A percentile compares a stretch with the other conserved stretches of the same genome.
Conservation (phyloP, 2,888 invertebrate genomes). For the Ptycholaimellus sp. region DNA sequence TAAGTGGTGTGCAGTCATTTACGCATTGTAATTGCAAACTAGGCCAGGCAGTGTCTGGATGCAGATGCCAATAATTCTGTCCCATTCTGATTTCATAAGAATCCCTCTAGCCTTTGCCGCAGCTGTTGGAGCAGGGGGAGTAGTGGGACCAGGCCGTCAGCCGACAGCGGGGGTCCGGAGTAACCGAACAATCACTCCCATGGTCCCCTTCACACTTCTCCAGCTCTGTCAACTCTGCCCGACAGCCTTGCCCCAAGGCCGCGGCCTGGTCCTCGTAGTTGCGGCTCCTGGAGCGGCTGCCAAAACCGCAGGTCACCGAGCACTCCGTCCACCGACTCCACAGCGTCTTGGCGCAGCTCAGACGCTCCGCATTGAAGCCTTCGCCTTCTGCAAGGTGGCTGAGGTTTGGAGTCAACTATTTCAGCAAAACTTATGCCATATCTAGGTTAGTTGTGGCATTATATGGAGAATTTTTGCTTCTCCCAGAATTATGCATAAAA, state of each 20-base stretch:
- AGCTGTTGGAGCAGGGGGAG: slow-evolving; percentile 31
- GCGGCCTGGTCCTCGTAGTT: slow-evolving; percentile 45
- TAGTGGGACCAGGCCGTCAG: slow-evolving; percentile 27
- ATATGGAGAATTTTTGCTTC: no score
- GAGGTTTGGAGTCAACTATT: no score
- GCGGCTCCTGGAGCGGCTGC: slow-evolving; percentile 51
- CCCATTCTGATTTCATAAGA: no score
- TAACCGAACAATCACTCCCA: slow-evolving; percentile 20
- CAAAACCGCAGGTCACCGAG: slow-evolving; percentile 62
- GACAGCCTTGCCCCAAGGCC: slow-evolving; percentile 43
- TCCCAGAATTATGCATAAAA: no score
- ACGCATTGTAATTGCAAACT: no score
- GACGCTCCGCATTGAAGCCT: slow-evolving; percentile 23
- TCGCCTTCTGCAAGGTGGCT: slow-evolving; percentile 20
- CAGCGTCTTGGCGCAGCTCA: slow-evolving; percentile 46
- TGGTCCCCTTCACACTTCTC: slow-evolving; percentile 52
- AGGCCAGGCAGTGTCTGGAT: no score
- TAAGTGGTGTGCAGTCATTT: no score
- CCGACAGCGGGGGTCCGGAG: slow-evolving; percentile 21
- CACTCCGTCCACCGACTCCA: slow-evolving; percentile 56
- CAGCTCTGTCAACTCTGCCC: slow-evolving; percentile 43
- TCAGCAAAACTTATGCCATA: no score
- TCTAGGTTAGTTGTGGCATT: no score
- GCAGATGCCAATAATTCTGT: no score
- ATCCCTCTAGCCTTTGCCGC: slow-evolving; percentile 30